Percentiles rank a stretch among this genome's conserved stretches.
Evolutionary conservation across 2,797 vertebrate species (phyloP).

Genomic region (Dryobates pubescens): DNA sequence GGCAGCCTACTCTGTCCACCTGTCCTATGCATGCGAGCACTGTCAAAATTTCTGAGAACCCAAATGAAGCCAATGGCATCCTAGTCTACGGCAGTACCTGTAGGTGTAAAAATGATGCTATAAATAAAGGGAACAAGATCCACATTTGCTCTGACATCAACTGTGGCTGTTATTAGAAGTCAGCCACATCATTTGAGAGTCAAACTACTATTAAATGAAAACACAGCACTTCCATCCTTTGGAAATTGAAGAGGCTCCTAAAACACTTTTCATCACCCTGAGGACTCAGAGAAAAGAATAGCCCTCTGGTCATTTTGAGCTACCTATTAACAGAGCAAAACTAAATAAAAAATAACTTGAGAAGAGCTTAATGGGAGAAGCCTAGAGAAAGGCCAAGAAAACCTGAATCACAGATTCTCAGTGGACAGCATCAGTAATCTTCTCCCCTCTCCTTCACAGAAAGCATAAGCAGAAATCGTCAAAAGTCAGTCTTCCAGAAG

Average conservation of each 20-base stretch:
- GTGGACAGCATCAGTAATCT: background rate
- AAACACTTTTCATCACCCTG: background rate
- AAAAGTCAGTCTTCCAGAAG: background rate
- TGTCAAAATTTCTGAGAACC: background rate
- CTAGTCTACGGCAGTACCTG: background rate
- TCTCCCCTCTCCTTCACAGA: background rate
- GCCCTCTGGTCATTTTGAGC: background rate
- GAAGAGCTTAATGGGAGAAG: background rate
- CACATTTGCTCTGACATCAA: background rate
- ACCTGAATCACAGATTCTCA: background rate
- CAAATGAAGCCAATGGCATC: background rate
- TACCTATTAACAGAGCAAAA: background rate
- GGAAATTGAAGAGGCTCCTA: background rate
- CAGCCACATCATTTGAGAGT: background rate
- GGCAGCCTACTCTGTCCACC: background rate
- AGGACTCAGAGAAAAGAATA: background rate
- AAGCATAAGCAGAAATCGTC: background rate
- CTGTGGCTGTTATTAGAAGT: background rate
- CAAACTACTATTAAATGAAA: background rate
- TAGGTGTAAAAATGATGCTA: background rate
- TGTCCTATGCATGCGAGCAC: background rate
- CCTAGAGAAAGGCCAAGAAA: background rate
- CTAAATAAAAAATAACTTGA: background rate
- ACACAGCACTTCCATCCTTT: background rate
- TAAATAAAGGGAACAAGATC: background rate